These are phyloP conservation scores for Eulemur rufifrons DNA, from an alignment of 2,113 vertebrate species.

Conservation along the genomic window DNA sequence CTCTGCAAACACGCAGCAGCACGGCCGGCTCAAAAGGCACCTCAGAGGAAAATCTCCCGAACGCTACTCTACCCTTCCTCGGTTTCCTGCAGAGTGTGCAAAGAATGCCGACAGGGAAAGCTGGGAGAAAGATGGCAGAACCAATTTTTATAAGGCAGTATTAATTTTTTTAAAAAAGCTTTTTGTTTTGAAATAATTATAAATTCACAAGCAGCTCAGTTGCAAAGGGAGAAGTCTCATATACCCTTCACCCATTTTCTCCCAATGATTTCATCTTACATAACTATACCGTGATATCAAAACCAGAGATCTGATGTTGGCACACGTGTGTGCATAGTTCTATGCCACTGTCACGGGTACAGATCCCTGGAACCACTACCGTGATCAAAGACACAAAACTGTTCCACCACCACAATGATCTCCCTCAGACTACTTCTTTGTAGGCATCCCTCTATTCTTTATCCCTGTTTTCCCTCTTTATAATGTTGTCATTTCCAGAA, in stretches of 20 bases:
- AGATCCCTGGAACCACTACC: too few relatives aligned
- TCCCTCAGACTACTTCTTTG: not conserved
- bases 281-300: not conserved
- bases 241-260: not conserved
- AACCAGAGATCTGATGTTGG: not conserved
- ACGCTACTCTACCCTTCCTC: not conserved
- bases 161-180: not conserved
- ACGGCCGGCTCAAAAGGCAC: fast-evolving
- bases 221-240: not conserved
- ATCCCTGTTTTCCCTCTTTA: not conserved
- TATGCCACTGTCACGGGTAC: not conserved
- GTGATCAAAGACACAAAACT: not conserved
- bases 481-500: not conserved
- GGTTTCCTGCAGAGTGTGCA: not conserved
- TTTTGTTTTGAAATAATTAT: not conserved
- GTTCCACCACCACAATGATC: not conserved
- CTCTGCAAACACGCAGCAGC: not conserved
- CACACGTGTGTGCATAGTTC: not conserved
- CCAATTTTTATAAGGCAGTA: not conserved
- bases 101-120: fast-evolving
- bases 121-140: not conserved
- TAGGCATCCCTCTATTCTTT: not conserved
- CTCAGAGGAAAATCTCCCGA: not conserved
- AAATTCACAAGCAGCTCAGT: not conserved
- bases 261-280: too few relatives aligned